Base-by-base conservation (phyloP, 2,888 invertebrate species). In the Alsophila aescularia region DNA sequence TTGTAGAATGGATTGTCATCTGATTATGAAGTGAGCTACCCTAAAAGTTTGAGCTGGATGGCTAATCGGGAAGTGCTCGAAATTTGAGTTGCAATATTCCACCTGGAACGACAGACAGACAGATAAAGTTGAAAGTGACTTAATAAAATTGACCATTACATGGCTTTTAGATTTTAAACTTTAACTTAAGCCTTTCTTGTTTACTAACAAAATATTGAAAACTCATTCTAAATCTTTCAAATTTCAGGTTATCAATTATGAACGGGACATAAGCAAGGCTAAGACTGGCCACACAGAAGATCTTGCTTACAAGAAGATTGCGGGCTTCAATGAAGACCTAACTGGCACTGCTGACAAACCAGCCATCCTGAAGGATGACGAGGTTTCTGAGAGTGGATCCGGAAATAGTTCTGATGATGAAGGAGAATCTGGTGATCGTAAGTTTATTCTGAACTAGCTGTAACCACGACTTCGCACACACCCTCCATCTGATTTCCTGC, bases 301-400 rank as follows among this genome's bases (percentile, higher is more conserved):
- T 74, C 92, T 98, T 10, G 93, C 96, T 42, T 98, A 98, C 81
- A 96, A 96, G 73, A 98, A 96, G 58, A 93, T 99, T 43, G 94
- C 96, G 12, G 98, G 98, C 0, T 92, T 98, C 53, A 96, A 95
- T 79, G 92, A 95, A 37, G 96, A 97, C 75, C 83, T 98, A 13
- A 95, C 96, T 13, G 96, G 96, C 15, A 94, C 96, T 18, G 92
- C 93, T 12, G 85, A 93, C 52, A 92, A 86, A 54, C 96, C 96
- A 0, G 93, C 94, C 36, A 93, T 96, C 58, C 81, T 95, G 16
- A 87, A 92, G 64, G 81, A 92, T 63, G 82, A 87, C 53, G 79
- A 83, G 8, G 60, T 83, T 7, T 81, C 85, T 0, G 81, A 84
- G 10, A 83, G 77, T 66, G 77, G 74, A 12, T 83, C 84, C 0